phyloP scores from a whole-genome alignment of 1,140 invertebrate species.

The Glomeris maerens region DNA sequence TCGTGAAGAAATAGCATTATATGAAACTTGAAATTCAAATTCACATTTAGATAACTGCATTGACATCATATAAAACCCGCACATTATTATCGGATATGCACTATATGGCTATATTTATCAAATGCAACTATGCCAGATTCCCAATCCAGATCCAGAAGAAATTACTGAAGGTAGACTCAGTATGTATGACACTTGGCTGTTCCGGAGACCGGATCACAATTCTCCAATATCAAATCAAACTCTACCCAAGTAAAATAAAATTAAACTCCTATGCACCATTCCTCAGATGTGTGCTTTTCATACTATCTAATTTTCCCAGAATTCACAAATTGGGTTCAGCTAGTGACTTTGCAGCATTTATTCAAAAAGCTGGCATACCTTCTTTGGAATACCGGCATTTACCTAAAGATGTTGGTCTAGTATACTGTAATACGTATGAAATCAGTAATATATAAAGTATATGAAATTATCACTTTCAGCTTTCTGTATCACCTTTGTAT shows the following conservation, averaged over 20 bases:
- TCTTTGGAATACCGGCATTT: slow-evolving; percentile 20
- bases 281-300: slow-evolving; percentile 3
- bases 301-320: slow-evolving; percentile 2
- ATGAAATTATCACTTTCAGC: neutral
- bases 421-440: neutral
- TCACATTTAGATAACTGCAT: too few species aligned
- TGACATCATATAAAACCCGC: too few species aligned
- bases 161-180: neutral
- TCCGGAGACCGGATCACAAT: slow-evolving; percentile 13
- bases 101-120: neutral
- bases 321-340: slow-evolving; percentile 20
- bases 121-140: neutral
- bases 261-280: slow-evolving; percentile 5
- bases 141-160: neutral
- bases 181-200: slow-evolving; percentile 19
- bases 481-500: slow-evolving; percentile 20
- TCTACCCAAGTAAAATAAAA: neutral
- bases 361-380: slow-evolving; percentile 22
- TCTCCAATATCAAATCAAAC: neutral
- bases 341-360: slow-evolving; percentile 20
- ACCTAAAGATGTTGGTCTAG: neutral
- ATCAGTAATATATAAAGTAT: too few species aligned
- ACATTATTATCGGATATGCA: too few species aligned
- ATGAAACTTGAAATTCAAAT: too few species aligned
- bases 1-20: too few species aligned